phyloP scores from a whole-genome alignment of 2,797 vertebrate genomes.

The Chiroxiphia lanceolata region DNA sequence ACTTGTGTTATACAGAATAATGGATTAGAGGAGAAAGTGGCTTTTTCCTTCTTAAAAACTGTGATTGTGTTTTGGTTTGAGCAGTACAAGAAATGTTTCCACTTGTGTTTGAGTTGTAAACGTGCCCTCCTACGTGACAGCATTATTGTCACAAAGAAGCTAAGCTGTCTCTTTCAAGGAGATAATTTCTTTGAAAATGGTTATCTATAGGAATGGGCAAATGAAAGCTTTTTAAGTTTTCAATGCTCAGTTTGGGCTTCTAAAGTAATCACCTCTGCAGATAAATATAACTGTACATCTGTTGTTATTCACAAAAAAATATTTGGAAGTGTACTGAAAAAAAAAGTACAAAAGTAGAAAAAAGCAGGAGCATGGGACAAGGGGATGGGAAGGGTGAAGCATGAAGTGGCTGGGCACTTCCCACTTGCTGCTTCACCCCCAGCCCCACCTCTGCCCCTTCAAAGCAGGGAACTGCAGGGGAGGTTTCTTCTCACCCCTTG shows the following conservation, averaged over 20 bases:
- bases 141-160: not conserved
- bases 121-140: not conserved
- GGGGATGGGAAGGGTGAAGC: accelerated
- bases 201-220: not conserved
- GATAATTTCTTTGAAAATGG: not conserved
- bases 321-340: not conserved
- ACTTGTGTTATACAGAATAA: not conserved
- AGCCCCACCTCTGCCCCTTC: not conserved
- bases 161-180: not conserved
- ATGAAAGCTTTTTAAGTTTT: conserved; percentile 8
- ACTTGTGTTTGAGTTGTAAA: not conserved
- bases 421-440: accelerated
- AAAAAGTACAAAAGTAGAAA: not conserved
- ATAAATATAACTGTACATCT: not conserved
- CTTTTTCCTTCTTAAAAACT: not conserved
- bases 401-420: accelerated
- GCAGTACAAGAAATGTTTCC: not conserved
- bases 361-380: not conserved
- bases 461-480: not conserved
- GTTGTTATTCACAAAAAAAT: not conserved
- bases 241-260: not conserved
- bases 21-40: not conserved
- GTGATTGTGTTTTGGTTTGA: not conserved
- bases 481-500: not conserved
- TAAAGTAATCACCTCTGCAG: not conserved